Conservation (phyloP, 2,797 vertebrate genomes). For the Thaleichthys pacificus region DNA sequence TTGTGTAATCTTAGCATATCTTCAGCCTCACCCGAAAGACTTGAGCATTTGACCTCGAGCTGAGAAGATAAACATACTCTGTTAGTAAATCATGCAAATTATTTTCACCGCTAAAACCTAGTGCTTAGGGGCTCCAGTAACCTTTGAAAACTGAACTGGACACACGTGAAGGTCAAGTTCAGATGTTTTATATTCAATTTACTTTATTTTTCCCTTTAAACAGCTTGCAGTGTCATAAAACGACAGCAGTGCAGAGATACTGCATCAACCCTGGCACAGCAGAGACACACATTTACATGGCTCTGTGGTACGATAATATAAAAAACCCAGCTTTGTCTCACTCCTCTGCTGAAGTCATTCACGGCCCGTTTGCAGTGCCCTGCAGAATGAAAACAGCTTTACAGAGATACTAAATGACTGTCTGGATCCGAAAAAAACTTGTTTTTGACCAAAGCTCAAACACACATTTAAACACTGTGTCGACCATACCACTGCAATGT, state of each 20-base stretch:
- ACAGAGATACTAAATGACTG: not conserved
- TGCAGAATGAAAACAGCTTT: not conserved
- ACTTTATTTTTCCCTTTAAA: not conserved
- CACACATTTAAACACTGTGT: not conserved
- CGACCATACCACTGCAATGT: not conserved
- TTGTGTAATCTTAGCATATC: not conserved
- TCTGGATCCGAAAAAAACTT: not conserved
- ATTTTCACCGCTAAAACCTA: constrained; percentile 10
- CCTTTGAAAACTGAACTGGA: not conserved
- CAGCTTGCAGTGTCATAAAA: not conserved
- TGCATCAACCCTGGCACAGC: not conserved
- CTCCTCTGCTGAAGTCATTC: not conserved
- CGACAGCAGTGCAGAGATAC: not conserved
- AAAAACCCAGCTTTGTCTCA: not conserved
- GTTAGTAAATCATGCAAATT: constrained; percentile 15
- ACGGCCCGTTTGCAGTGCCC: not conserved
- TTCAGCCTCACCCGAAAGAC: not conserved
- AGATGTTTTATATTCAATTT: not conserved
- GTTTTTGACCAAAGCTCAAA: not conserved
- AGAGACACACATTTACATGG: not conserved
- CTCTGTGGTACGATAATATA: not conserved
- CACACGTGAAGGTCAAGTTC: not conserved
- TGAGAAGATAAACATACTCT: constrained; percentile 1
- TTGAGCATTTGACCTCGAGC: constrained; percentile 6
- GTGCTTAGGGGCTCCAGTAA: not conserved